Conservation (phyloP, 2,888 invertebrate genomes). For the Euphydryas editha region DNA sequence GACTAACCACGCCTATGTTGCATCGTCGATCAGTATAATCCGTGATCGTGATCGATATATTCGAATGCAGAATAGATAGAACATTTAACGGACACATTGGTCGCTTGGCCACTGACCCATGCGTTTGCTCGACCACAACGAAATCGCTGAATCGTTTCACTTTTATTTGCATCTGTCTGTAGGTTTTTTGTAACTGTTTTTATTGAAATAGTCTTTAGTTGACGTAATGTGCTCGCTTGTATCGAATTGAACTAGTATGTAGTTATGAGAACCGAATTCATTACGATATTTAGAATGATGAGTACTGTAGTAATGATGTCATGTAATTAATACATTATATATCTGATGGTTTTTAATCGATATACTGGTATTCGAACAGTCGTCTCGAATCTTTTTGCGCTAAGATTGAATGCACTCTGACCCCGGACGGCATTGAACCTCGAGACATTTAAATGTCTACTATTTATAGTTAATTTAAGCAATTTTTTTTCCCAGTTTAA, state of each 20-base stretch:
- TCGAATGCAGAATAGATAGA: constrained; percentile 12
- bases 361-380: constrained; percentile 22
- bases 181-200: constrained; percentile 11
- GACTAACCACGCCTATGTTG: constrained; percentile 57
- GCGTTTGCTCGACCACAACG: constrained; percentile 11
- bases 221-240: constrained; percentile 15
- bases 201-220: constrained; percentile 12
- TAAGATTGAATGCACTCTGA: constrained; percentile 12
- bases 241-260: neutral
- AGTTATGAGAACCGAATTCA: neutral
- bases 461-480: too few species aligned
- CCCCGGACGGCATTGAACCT: constrained; percentile 12
- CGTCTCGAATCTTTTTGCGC: constrained; percentile 22
- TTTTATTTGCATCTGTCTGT: constrained; percentile 42
- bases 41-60: constrained; percentile 12
- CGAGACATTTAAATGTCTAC: constrained; percentile 1
- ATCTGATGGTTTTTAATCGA: constrained; percentile 13
- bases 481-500: too few species aligned
- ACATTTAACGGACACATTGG: constrained; percentile 8
- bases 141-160: constrained; percentile 40
- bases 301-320: neutral
- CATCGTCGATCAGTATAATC: constrained; percentile 16
- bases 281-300: neutral
- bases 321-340: neutral
- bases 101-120: constrained; percentile 18